A percentile compares a stretch with the other conserved stretches of the same genome.
phyloP scores from a whole-genome alignment of 2,888 invertebrate genomes.

The Pollenia labialis region DNA sequence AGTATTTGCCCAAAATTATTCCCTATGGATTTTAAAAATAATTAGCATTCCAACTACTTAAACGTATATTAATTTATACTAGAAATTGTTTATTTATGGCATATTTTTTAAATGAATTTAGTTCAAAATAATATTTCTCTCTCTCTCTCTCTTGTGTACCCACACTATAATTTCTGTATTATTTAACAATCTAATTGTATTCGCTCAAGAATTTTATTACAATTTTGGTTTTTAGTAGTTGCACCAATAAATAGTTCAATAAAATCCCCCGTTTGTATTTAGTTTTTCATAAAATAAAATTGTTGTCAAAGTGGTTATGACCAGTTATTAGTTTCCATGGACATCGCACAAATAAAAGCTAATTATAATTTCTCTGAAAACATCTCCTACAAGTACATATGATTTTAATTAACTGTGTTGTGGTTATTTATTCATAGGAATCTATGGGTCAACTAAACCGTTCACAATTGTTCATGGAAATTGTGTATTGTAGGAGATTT shows the following conservation, averaged over 20 bases:
- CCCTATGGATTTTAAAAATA: too few relatives aligned
- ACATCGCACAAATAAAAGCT: constrained; percentile 22
- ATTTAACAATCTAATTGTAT: constrained; percentile 11
- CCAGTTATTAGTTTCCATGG: constrained; percentile 18
- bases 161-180: background rate
- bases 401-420: constrained; percentile 29
- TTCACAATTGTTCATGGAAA: background rate
- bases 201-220: constrained; percentile 1
- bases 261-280: background rate
- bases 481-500: background rate
- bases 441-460: background rate
- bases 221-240: constrained; percentile 3
- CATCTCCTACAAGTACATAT: background rate
- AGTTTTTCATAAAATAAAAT: background rate
- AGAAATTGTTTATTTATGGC: too few relatives aligned
- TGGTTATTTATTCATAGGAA: constrained; percentile 6
- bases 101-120: background rate
- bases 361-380: constrained; percentile 40
- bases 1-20: too few relatives aligned
- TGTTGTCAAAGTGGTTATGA: constrained; percentile 5
- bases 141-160: background rate
- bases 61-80: too few relatives aligned
- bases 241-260: constrained; percentile 7
- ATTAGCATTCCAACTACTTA: too few relatives aligned
- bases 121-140: background rate